phyloP scores from a whole-genome alignment of 1,140 invertebrate species.

The Ceratina calcarata region DNA sequence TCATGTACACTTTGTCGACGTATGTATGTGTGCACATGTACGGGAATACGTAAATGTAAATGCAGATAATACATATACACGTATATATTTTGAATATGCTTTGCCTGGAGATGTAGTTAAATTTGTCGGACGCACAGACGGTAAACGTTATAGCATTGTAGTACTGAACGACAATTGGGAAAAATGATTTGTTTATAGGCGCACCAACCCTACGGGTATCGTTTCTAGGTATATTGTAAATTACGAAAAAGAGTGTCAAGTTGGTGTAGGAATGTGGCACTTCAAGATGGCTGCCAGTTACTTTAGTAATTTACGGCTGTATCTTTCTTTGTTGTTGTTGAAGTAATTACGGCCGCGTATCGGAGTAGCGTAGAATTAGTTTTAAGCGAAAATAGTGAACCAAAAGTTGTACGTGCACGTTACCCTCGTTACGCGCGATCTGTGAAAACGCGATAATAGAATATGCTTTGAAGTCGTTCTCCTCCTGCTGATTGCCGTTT shows the following conservation, averaged over 20 bases:
- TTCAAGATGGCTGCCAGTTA: conserved; percentile 82
- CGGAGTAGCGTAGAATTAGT: conserved; percentile 50
- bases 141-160: not conserved
- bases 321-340: conserved; percentile 79
- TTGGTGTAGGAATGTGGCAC: conserved; percentile 80
- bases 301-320: conserved; percentile 81
- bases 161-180: conserved; percentile 13
- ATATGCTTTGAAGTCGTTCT: conserved; percentile 70
- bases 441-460: conserved; percentile 62
- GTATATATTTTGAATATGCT: too few relatives aligned
- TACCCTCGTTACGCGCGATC: conserved; percentile 42
- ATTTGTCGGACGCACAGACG: too few relatives aligned
- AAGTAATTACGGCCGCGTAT: conserved; percentile 68
- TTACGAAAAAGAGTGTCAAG: conserved; percentile 78
- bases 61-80: too few relatives aligned
- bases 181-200: conserved; percentile 40
- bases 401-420: conserved; percentile 50
- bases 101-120: too few relatives aligned
- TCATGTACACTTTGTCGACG: too few relatives aligned
- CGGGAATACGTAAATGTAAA: not conserved
- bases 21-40: too few relatives aligned
- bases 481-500: conserved; percentile 59
- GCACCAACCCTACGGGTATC: conserved; percentile 7
- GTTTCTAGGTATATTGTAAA: conserved; percentile 61
- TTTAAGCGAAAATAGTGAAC: conserved; percentile 57